A percentile compares a stretch with the other conserved stretches of the same genome.
These are phyloP conservation scores for Syrrhaptes paradoxus DNA, from an alignment of 2,113 vertebrate species.

Conservation along the genomic window DNA sequence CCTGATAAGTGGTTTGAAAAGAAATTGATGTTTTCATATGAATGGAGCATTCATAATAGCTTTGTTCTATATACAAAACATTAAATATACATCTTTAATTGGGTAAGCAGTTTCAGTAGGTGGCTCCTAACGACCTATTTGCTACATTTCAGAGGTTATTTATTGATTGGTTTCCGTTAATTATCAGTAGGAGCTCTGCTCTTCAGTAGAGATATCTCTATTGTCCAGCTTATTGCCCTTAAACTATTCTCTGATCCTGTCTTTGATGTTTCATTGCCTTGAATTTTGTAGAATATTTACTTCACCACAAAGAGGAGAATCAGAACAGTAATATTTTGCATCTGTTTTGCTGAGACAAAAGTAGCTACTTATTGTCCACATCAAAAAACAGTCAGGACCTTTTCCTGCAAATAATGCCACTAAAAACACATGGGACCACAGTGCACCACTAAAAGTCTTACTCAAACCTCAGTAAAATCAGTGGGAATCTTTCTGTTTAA, in stretches of 20 bases:
- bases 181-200: slow-evolving; percentile 19
- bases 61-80: slow-evolving; percentile 32
- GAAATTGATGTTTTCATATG: slow-evolving; percentile 46
- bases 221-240: not conserved
- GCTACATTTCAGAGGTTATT: slow-evolving; percentile 27
- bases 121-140: not conserved
- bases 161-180: slow-evolving; percentile 30
- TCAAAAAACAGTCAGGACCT: not conserved
- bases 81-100: slow-evolving; percentile 45
- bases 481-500: not conserved
- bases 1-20: slow-evolving; percentile 26
- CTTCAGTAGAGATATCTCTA: not conserved
- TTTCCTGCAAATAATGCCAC: not conserved
- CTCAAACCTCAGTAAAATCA: not conserved
- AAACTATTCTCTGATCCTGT: not conserved
- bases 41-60: slow-evolving; percentile 2
- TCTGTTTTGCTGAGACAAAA: not conserved
- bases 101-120: not conserved
- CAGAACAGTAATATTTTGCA: not conserved
- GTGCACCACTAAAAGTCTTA: not conserved
- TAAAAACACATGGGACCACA: not conserved
- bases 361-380: not conserved
- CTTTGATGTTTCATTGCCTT: not conserved
- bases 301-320: not conserved
- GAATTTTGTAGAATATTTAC: not conserved